Conservation (phyloP, 2,797 vertebrate species). For the Ciconia nigra region DNA sequence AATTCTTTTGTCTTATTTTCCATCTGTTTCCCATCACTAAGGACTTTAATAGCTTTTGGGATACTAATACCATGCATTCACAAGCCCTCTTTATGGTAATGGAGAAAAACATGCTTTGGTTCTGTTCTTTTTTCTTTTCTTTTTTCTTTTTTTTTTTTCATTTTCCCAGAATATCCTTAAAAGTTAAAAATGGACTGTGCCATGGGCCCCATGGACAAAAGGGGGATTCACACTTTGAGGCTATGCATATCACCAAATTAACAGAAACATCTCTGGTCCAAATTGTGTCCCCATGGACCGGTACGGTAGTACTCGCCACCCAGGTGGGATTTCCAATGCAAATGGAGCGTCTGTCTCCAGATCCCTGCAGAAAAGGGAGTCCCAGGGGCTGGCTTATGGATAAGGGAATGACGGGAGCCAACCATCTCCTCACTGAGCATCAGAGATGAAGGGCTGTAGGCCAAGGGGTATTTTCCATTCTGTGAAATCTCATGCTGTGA, state of each 20-base stretch:
- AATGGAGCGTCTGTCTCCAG: not conserved
- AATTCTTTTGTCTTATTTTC: slow-evolving; percentile 81
- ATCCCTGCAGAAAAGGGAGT: not conserved
- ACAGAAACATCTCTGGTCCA: not conserved
- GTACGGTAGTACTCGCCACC: rapidly evolving
- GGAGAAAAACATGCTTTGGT: slow-evolving; percentile 46
- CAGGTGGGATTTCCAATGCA: not conserved
- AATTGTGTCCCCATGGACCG: not conserved
- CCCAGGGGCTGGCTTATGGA: not conserved
- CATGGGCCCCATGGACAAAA: not conserved
- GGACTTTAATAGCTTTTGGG: slow-evolving; percentile 73
- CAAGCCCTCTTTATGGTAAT: slow-evolving; percentile 61
- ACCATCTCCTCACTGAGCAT: not conserved
- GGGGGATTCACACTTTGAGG: not conserved
- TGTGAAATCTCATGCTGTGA: not conserved
- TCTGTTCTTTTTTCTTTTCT: not conserved
- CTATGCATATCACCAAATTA: not conserved
- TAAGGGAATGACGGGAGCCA: rapidly evolving
- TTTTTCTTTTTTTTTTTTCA: not conserved
- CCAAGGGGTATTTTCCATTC: not conserved
- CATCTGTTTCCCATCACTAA: slow-evolving; percentile 79
- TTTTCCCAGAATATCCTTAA: not conserved
- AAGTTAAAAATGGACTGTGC: not conserved
- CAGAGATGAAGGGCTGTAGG: not conserved
- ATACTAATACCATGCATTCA: slow-evolving; percentile 69